phyloP scores from a whole-genome alignment of 2,113 vertebrate species.

The Cariama cristata region DNA sequence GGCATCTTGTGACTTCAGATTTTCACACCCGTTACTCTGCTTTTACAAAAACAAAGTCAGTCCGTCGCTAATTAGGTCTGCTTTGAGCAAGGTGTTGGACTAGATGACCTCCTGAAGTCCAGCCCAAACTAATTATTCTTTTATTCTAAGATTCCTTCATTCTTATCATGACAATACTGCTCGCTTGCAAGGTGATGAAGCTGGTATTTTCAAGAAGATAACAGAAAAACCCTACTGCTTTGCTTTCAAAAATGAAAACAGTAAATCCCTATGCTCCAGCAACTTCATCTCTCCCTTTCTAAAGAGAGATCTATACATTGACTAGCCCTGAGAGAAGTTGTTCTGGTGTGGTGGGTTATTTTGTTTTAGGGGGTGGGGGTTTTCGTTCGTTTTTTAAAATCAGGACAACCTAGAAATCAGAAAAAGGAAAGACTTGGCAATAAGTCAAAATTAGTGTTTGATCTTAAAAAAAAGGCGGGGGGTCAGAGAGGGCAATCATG shows the following conservation, averaged over 20 bases:
- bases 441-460: background rate
- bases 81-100: background rate
- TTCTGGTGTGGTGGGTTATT: background rate
- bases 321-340: background rate
- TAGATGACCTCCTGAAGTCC: background rate
- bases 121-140: background rate
- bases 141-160: background rate
- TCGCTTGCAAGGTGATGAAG: background rate
- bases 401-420: background rate
- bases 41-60: background rate
- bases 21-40: background rate
- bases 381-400: background rate
- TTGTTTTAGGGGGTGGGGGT: fast-evolving
- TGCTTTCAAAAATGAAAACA: background rate
- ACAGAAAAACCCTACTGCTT: background rate
- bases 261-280: background rate
- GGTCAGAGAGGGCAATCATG: fast-evolving
- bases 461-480: background rate
- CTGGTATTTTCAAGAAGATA: background rate
- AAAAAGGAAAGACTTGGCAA: background rate
- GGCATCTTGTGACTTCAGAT: background rate
- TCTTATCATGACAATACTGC: background rate
- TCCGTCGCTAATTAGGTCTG: background rate
- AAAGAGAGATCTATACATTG: background rate
- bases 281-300: background rate